Conservation (phyloP, 2,888 invertebrate species). For the Helobdella robusta region DNA sequence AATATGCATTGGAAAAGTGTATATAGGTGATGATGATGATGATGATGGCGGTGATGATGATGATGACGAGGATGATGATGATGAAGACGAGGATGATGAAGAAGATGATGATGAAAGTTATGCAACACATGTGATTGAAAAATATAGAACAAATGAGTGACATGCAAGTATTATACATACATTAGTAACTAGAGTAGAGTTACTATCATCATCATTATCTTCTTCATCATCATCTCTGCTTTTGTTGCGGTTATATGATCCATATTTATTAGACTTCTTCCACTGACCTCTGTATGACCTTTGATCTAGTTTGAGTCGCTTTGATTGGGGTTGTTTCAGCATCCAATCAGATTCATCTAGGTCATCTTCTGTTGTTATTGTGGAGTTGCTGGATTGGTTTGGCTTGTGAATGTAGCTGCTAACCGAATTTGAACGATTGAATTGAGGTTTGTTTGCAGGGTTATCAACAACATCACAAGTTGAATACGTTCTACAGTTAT, state of each 20-base stretch:
- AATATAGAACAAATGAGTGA: no score
- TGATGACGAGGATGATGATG: constrained; percentile 16
- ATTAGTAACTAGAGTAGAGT: neutral
- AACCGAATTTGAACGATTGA: neutral
- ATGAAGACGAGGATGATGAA: neutral
- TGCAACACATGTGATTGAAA: no score
- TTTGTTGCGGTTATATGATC: neutral
- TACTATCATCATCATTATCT: neutral
- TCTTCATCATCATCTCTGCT: constrained; percentile 6
- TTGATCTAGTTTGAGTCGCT: neutral
- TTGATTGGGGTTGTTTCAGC: neutral
- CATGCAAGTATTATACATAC: no score
- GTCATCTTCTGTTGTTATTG: no score
- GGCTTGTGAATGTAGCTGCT: neutral
- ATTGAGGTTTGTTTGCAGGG: neutral
- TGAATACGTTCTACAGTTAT: neutral
- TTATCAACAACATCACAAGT: neutral
- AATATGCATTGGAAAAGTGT: no score
- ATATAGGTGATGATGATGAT: constrained; percentile 19
- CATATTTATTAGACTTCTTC: neutral
- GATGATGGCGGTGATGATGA: constrained; percentile 21
- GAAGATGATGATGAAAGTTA: constrained; percentile 13
- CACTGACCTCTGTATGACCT: no score
- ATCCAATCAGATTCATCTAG: neutral
- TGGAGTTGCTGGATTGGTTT: no score